phyloP scores from a whole-genome alignment of 2,797 vertebrate species.

The Girardinus metallicus region DNA sequence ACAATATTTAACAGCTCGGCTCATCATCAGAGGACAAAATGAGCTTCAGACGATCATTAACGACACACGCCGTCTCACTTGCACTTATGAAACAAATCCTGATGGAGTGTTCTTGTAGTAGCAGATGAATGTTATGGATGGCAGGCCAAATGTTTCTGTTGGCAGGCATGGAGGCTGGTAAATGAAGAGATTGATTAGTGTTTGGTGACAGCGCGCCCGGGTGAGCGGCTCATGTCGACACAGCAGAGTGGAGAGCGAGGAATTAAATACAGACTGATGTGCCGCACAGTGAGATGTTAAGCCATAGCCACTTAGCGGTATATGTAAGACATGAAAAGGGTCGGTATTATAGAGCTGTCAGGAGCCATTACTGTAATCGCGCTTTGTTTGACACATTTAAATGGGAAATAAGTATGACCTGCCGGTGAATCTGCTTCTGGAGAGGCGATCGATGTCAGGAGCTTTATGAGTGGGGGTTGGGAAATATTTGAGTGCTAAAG shows the following conservation, averaged over 20 bases:
- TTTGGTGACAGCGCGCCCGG: background rate
- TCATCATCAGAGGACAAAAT: conserved; percentile 9
- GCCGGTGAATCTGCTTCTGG: background rate
- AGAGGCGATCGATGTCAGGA: background rate
- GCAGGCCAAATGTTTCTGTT: conserved; percentile 19
- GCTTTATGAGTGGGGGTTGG: background rate
- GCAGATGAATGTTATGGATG: conserved; percentile 13
- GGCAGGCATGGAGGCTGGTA: conserved; percentile 7
- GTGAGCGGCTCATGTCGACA: conserved; percentile 11
- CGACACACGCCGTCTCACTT: background rate
- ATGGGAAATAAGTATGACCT: background rate
- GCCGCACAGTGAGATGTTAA: conserved; percentile 12
- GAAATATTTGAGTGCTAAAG: too few species aligned
- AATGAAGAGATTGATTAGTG: conserved; percentile 19
- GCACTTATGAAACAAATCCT: conserved; percentile 16
- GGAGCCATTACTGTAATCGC: conserved; percentile 9
- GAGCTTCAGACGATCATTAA: conserved; percentile 7
- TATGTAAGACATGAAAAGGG: conserved; percentile 13
- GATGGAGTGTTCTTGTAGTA: conserved; percentile 22
- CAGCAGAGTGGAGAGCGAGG: conserved; percentile 5
- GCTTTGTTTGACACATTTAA: conserved; percentile 6
- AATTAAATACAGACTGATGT: conserved; percentile 27
- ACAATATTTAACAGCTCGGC: background rate
- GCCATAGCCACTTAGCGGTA: background rate
- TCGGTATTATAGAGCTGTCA: conserved; percentile 16